phyloP scores from a whole-genome alignment of 2,113 vertebrate genomes.

The Steatornis caripensis region DNA sequence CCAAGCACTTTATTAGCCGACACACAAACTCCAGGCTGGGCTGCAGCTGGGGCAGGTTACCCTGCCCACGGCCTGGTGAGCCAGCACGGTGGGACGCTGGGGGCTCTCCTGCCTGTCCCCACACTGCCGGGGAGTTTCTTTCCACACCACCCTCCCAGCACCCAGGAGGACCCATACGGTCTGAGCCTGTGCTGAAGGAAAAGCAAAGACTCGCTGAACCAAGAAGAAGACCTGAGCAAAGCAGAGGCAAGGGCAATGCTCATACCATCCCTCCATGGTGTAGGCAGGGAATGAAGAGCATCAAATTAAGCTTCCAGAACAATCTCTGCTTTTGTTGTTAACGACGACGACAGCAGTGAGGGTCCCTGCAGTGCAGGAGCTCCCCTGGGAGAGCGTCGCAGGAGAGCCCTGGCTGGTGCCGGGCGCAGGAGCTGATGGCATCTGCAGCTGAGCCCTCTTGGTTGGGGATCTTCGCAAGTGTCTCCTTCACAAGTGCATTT shows the following conservation, averaged over 20 bases:
- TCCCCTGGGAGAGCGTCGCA: rapidly evolving
- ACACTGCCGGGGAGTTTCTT: not conserved
- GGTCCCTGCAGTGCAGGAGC: not conserved
- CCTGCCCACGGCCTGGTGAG: not conserved
- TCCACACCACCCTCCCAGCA: not conserved
- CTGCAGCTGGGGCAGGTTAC: not conserved
- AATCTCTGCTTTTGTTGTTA: not conserved
- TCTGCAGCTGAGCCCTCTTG: not conserved
- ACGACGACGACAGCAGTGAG: not conserved
- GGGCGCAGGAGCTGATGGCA: not conserved
- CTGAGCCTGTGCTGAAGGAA: not conserved
- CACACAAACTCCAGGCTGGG: not conserved
- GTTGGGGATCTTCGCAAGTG: not conserved
- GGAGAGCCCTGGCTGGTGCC: not conserved
- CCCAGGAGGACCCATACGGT: not conserved
- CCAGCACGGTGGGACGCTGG: rapidly evolving
- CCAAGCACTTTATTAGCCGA: conserved; percentile 54
- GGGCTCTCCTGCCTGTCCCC: not conserved
- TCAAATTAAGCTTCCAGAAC: not conserved
- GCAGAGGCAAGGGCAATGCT: not conserved
- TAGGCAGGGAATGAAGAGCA: not conserved
- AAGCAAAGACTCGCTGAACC: not conserved
- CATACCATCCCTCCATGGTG: not conserved
- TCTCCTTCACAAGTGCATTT: not conserved
- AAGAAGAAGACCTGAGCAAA: not conserved